Evolutionary conservation across 2,888 invertebrate genomes (phyloP).

Genomic region (Liodrosophila aerea): DNA sequence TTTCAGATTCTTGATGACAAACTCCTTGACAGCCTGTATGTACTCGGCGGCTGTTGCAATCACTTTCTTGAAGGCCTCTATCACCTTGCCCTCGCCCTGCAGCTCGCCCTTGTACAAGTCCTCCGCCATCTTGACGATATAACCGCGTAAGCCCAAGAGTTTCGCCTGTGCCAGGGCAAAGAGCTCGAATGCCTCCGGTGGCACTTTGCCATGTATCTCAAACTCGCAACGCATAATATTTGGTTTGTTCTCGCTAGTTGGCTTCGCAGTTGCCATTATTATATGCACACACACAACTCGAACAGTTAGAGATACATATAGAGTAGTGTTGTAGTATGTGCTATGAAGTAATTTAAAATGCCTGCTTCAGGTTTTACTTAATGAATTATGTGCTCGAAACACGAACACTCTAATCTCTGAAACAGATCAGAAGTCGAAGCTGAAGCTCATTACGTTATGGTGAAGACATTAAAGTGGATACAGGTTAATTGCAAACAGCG

Average conservation of each 20-base stretch:
- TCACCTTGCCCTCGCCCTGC: slow-evolving; percentile 55
- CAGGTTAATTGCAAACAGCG: too few relatives aligned
- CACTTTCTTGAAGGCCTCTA: slow-evolving; percentile 54
- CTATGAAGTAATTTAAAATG: slow-evolving; percentile 21
- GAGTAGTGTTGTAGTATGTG: too few relatives aligned
- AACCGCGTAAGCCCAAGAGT: slow-evolving; percentile 49
- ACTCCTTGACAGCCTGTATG: slow-evolving; percentile 55
- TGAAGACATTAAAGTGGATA: too few relatives aligned
- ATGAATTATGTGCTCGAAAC: slow-evolving; percentile 18
- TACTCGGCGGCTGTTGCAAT: slow-evolving; percentile 49
- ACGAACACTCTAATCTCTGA: slow-evolving; percentile 12
- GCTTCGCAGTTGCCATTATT: slow-evolving; percentile 28
- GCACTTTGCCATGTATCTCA: slow-evolving; percentile 46
- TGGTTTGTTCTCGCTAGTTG: slow-evolving; percentile 3
- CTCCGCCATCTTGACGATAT: slow-evolving; percentile 32
- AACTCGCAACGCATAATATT: slow-evolving; percentile 52
- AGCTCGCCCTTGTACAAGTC: slow-evolving; percentile 44
- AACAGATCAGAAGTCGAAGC: too few relatives aligned
- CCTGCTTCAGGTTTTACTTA: slow-evolving; percentile 14
- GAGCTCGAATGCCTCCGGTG: slow-evolving; percentile 53
- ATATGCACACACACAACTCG: not conserved
- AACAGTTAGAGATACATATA: too few relatives aligned
- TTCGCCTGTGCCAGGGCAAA: slow-evolving; percentile 54
- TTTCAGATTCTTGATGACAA: slow-evolving; percentile 50
- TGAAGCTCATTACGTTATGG: too few relatives aligned